Percentiles rank a stretch among this genome's conserved stretches.
Conservation (phyloP, 2,797 vertebrate genomes). For the Acanthurus leucopareius region DNA sequence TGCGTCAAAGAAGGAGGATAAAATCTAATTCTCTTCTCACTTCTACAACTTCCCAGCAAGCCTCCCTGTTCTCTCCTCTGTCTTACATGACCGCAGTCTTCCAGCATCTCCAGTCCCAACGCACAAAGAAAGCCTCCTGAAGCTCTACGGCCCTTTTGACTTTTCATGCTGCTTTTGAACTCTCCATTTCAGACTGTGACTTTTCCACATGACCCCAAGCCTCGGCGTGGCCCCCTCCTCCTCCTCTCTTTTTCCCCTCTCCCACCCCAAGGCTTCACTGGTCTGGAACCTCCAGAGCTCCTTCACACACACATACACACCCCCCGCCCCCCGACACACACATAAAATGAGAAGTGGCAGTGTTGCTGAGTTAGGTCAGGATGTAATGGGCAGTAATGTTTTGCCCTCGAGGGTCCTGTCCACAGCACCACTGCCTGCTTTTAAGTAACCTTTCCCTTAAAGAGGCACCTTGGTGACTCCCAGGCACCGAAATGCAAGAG, state of each 20-base stretch:
- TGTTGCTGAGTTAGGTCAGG: constrained; percentile 85
- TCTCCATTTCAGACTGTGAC: constrained; percentile 81
- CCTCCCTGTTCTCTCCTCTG: constrained; percentile 18
- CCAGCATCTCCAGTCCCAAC: constrained; percentile 55
- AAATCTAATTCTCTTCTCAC: background rate
- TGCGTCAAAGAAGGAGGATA: constrained; percentile 16
- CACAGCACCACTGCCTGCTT: constrained; percentile 64
- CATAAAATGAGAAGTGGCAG: constrained; percentile 83
- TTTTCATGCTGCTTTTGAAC: constrained; percentile 80
- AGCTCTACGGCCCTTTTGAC: constrained; percentile 78
- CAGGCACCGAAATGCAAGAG: constrained; percentile 58
- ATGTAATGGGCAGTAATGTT: constrained; percentile 83
- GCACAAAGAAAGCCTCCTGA: constrained; percentile 77
- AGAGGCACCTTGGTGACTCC: constrained; percentile 71
- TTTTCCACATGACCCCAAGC: constrained; percentile 82
- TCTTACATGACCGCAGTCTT: constrained; percentile 53
- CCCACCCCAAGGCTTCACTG: constrained; percentile 66
- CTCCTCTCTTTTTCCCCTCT: background rate
- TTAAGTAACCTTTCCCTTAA: constrained; percentile 83
- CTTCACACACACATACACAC: constrained; percentile 68
- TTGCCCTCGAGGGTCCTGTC: constrained; percentile 72
- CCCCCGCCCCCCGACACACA: constrained; percentile 50
- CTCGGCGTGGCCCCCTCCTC: constrained; percentile 49
- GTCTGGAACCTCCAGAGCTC: constrained; percentile 74
- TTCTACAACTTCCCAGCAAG: constrained; percentile 35